These are phyloP conservation scores for Ptychadena robeensis DNA, from an alignment of 2,797 vertebrate species.

Conservation along the genomic window DNA sequence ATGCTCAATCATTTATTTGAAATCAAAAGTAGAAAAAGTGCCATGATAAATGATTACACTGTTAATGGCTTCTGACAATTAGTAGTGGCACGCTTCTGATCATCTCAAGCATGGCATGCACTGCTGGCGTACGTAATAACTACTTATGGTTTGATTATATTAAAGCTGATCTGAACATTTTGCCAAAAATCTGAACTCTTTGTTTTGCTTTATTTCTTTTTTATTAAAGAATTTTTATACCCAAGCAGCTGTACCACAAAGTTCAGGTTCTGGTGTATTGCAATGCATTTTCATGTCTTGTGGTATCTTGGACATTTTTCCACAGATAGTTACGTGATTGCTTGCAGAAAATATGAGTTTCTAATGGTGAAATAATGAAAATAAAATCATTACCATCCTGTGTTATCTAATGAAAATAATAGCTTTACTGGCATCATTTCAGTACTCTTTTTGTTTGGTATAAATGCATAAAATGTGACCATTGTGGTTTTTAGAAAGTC, in stretches of 20 bases:
- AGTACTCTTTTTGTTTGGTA: neutral
- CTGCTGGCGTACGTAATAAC: conserved; percentile 50
- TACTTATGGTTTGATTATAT: conserved; percentile 57
- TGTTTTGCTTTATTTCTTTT: conserved; percentile 27
- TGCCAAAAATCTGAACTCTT: conserved; percentile 45
- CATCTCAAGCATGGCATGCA: conserved; percentile 48
- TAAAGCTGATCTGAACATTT: conserved; percentile 37
- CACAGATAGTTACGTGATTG: neutral
- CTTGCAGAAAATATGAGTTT: neutral
- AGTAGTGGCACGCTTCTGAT: conserved; percentile 43
- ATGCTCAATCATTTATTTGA: conserved; percentile 10
- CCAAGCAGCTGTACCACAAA: neutral
- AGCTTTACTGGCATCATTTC: neutral
- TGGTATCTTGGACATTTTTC: neutral
- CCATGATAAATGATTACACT: conserved; percentile 45
- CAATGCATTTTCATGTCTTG: neutral
- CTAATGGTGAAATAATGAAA: neutral
- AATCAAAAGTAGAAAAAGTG: conserved; percentile 8
- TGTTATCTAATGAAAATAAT: neutral
- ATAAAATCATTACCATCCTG: neutral
- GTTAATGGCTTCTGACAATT: conserved; percentile 52
- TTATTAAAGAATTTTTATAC: conserved; percentile 32
- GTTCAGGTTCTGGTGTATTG: neutral
- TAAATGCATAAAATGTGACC: neutral
- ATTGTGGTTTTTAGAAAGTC: too few relatives aligned